phyloP scores from a whole-genome alignment of 2,113 vertebrate species.

The Gavialis gangeticus region DNA sequence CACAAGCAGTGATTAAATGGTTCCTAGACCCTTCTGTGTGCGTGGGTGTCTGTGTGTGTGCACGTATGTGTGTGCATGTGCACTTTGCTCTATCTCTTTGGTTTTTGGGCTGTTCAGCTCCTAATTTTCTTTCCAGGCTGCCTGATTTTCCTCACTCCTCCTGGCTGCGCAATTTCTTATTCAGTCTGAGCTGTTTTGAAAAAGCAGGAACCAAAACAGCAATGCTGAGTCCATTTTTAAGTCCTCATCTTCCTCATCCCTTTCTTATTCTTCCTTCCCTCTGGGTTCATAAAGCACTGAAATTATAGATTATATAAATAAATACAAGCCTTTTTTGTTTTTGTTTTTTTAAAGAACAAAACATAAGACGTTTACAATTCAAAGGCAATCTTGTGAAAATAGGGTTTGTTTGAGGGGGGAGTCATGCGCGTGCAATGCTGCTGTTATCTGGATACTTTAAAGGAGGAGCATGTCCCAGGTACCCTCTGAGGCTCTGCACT shows the following conservation, averaged over 20 bases:
- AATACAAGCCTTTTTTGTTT: conserved; percentile 51
- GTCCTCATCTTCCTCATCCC: conserved; percentile 53
- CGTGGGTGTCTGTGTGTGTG: conserved; percentile 68
- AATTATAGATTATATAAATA: conserved; percentile 33
- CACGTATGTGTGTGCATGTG: conserved; percentile 45
- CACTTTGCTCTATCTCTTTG: conserved; percentile 65
- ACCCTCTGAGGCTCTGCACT: conserved; percentile 77
- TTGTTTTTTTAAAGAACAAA: conserved; percentile 33
- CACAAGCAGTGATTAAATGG: conserved; percentile 43
- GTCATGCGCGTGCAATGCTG: conserved; percentile 74
- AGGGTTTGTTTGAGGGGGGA: conserved; percentile 75
- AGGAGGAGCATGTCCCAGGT: conserved; percentile 76
- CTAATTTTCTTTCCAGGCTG: conserved; percentile 68
- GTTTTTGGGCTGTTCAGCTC: conserved; percentile 65
- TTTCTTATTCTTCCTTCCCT: conserved; percentile 51
- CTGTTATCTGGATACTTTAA: conserved; percentile 80
- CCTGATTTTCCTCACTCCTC: conserved; percentile 69
- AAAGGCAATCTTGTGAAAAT: conserved; percentile 68
- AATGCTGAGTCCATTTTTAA: conserved; percentile 65
- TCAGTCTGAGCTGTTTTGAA: conserved; percentile 66
- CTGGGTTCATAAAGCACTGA: conserved; percentile 67
- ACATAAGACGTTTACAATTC: conserved; percentile 58
- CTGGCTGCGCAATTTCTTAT: conserved; percentile 75
- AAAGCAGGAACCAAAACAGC: conserved; percentile 59
- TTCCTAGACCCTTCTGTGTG: conserved; percentile 64